These are phyloP conservation scores for Hartigia nigra DNA, from an alignment of 2,888 invertebrate genomes.

Conservation along the genomic window DNA sequence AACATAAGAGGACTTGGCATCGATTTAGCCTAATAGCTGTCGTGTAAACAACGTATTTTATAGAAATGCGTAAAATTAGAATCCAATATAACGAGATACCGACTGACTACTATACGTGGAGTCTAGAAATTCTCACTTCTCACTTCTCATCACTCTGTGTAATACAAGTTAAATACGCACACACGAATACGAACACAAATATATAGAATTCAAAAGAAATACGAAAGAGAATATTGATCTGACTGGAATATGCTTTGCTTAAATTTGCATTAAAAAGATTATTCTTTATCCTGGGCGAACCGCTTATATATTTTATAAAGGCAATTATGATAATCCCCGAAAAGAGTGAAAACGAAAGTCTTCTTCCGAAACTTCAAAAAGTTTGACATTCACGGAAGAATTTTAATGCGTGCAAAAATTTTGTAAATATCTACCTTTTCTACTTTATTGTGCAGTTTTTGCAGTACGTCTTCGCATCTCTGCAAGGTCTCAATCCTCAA, in stretches of 20 bases:
- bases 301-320: neutral
- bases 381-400: neutral
- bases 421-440: constrained; percentile 68
- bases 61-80: no score
- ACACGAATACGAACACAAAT: neutral
- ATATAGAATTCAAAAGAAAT: neutral
- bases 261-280: no score
- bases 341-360: neutral
- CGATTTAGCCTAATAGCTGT: neutral
- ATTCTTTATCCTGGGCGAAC: neutral
- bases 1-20: neutral
- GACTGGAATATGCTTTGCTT: neutral
- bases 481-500: constrained; percentile 76
- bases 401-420: constrained; percentile 1
- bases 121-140: no score
- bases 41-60: neutral
- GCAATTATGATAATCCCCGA: neutral
- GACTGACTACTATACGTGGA: no score
- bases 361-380: neutral
- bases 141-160: no score
- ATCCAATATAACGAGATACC: no score
- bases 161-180: no score
- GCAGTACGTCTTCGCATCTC: constrained; percentile 77
- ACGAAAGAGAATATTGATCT: neutral
- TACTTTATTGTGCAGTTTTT: constrained; percentile 75